Evolutionary conservation across 1,140 invertebrate species (phyloP).

Genomic region (Rhagoletis zephyria): DNA sequence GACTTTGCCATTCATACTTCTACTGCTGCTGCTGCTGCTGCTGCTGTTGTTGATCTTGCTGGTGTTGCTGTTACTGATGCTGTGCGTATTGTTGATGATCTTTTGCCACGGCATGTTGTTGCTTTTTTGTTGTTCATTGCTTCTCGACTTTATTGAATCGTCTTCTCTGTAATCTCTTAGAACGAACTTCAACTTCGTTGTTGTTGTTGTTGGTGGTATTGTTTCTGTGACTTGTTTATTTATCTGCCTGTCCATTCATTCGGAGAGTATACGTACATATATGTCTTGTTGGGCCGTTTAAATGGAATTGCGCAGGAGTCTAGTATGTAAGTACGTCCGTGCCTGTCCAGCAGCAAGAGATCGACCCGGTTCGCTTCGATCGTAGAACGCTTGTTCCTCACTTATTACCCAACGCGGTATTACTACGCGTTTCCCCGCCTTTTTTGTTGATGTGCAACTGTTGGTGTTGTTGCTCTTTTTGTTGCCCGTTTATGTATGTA

Average conservation of each 20-base stretch:
- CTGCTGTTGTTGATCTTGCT: background rate
- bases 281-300: no score
- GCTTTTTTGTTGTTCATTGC: background rate
- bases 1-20: background rate
- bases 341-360: background rate
- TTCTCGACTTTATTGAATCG: background rate
- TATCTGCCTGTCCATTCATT: conserved; percentile 23
- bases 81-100: background rate
- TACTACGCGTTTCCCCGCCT: conserved; percentile 29
- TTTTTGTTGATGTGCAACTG: conserved; percentile 9
- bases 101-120: background rate
- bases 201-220: conserved; percentile 16
- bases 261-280: background rate
- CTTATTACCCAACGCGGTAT: background rate
- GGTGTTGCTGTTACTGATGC: background rate
- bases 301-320: no score
- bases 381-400: background rate
- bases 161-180: conserved; percentile 11
- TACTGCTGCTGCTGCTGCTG: background rate
- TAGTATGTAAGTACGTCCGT: conserved; percentile 9
- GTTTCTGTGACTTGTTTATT: conserved; percentile 41
- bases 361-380: conserved; percentile 10
- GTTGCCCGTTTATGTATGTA: background rate
- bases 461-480: conserved; percentile 41
- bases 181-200: background rate